Conservation (phyloP, 2,888 invertebrate genomes). For the Dysmachus trigonus region DNA sequence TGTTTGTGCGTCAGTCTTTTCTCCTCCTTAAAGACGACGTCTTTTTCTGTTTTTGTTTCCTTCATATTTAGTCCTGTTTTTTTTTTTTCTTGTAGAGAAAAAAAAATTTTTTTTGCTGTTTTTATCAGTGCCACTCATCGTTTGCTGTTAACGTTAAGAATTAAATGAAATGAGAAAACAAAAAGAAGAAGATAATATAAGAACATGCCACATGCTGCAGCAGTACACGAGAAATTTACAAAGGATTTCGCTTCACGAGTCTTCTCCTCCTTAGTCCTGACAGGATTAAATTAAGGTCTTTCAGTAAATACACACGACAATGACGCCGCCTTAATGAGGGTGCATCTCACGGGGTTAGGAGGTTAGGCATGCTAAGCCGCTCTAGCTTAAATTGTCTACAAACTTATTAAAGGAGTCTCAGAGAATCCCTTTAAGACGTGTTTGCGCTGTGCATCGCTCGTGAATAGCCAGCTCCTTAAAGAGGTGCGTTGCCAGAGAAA, state of each 20-base stretch:
- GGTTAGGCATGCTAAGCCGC: background rate
- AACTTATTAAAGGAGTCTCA: background rate
- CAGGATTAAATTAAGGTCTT: background rate
- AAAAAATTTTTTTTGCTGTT: background rate
- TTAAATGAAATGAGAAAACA: background rate
- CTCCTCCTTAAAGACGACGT: constrained; percentile 24
- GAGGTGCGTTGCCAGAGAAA: background rate
- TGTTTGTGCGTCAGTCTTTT: background rate
- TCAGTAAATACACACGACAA: background rate
- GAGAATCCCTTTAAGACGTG: background rate
- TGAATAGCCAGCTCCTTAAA: background rate
- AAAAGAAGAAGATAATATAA: background rate
- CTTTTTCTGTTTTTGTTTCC: background rate
- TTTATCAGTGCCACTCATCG: constrained; percentile 7
- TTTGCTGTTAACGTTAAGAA: background rate
- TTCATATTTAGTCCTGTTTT: background rate
- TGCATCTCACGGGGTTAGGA: background rate
- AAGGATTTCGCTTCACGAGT: background rate
- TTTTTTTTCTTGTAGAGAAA: background rate
- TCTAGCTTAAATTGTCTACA: background rate
- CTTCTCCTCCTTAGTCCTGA: background rate
- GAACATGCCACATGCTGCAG: background rate
- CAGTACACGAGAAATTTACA: background rate
- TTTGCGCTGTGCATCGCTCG: background rate
- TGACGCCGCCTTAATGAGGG: background rate